Conservation (phyloP, 2,888 invertebrate genomes). For the Pristionchus japonicus region DNA sequence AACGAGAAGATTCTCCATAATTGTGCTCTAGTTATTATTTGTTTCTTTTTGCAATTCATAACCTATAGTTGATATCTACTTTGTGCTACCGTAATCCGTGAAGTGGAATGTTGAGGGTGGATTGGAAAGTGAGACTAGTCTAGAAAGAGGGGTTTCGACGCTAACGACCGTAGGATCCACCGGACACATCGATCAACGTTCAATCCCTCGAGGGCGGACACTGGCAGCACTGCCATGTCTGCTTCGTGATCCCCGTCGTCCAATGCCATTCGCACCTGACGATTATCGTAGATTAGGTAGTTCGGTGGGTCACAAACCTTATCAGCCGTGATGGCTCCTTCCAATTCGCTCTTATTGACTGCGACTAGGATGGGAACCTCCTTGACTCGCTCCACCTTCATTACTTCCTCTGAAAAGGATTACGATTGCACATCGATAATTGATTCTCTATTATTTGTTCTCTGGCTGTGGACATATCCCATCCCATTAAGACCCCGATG, state of each 20-base stretch:
- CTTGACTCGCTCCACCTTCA: slow-evolving; percentile 63
- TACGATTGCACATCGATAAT: slow-evolving; percentile 41
- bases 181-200: slow-evolving; percentile 69
- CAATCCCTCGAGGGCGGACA: slow-evolving; percentile 68
- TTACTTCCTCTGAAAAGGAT: slow-evolving; percentile 64
- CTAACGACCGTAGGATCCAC: slow-evolving; percentile 64
- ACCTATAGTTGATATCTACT: background rate
- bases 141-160: slow-evolving; percentile 46
- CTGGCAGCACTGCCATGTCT: slow-evolving; percentile 69
- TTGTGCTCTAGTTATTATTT: background rate
- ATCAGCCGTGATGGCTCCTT: slow-evolving; percentile 62
- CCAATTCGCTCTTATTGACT: slow-evolving; percentile 72
- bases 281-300: slow-evolving; percentile 15
- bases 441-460: slow-evolving; percentile 43
- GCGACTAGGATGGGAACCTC: slow-evolving; percentile 68
- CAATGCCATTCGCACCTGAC: slow-evolving; percentile 57
- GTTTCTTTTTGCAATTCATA: background rate
- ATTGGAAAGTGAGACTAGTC: background rate
- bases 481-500: background rate
- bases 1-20: background rate
- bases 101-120: slow-evolving; percentile 24
- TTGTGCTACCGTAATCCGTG: slow-evolving; percentile 37
- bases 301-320: slow-evolving; percentile 50
- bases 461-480: background rate
- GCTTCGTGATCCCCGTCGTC: slow-evolving; percentile 63